Evolutionary conservation across 2,888 invertebrate genomes (phyloP).

Genomic region (Lamellibrachia columna): DNA sequence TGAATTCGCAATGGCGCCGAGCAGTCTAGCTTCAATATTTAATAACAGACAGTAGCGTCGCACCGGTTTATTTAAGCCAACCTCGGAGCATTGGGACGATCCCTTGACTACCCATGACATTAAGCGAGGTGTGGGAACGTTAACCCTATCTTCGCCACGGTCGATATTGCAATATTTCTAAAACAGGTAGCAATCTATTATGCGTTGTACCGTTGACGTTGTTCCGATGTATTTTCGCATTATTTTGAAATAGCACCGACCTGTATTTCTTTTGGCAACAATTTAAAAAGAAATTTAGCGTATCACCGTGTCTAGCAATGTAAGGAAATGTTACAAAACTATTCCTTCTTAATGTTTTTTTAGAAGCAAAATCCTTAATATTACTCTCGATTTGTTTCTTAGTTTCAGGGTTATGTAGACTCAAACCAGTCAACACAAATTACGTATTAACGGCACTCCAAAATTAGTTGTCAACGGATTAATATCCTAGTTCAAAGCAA

Average conservation of each 20-base stretch:
- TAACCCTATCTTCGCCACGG: background rate
- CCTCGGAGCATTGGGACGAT: background rate
- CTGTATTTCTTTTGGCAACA: background rate
- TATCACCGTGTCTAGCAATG: no score
- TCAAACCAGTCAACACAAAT: background rate
- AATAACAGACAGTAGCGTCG: conserved; percentile 1
- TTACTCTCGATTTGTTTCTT: background rate
- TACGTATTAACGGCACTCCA: background rate
- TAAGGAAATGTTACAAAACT: no score
- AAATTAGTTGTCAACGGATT: background rate
- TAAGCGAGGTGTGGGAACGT: conserved; percentile 12
- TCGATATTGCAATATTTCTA: background rate
- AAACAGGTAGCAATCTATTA: background rate
- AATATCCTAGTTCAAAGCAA: background rate
- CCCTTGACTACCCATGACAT: conserved; percentile 2
- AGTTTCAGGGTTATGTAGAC: background rate
- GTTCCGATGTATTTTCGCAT: background rate
- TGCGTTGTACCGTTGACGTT: background rate
- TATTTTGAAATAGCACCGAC: background rate
- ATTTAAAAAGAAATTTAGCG: background rate
- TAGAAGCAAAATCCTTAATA: background rate
- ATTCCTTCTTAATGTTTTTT: background rate
- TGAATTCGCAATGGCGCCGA: conserved; percentile 12
- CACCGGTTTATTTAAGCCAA: background rate
- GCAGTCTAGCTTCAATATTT: background rate